Evolutionary conservation across 1,140 invertebrate genomes (phyloP), one percentile per base, ranked within the genome.

Genomic region (Carposina sasakii): DNA sequence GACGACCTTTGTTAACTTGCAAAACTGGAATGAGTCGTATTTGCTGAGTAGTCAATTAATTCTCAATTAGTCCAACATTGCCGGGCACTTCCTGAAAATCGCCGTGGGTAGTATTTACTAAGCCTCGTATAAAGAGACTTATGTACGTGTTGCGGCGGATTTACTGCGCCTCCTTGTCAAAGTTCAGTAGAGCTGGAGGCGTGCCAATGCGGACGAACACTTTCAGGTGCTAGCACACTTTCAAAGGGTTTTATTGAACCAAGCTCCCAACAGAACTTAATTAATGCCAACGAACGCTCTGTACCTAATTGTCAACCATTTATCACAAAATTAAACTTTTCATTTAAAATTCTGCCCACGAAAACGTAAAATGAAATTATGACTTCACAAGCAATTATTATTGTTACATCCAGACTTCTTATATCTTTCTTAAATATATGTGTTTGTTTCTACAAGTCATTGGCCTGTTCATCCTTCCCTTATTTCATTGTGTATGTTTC

Each of bases 121-220:
- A n/a, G n/a, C n/a, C n/a, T n/a, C n/a, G n/a, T n/a, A n/a, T n/a
- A n/a, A n/a, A n/a, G n/a, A n/a, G n/a, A n/a, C n/a, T n/a, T n/a
- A n/a, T n/a, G n/a, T n/a, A n/a, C n/a, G n/a, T n/a, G n/a, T n/a
- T n/a, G n/a, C n/a, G n/a, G n/a, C n/a, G 56, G 67, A 71, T 73
- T 67, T 70, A 62, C 58, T 49, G 67, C 52, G 50, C 41, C 48
- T 39, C 57, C 57, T 72, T 78, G 76, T 82, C 75, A 82, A 78
- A 82, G 78, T 82, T 79, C 78, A 82, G 71, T 82, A 54, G 78
- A 69, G 65, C 78, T 82, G 76, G 76, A 78, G 60, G 17, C 30
- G 33, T 57, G 76, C 78, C 78, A 82, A 78, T 40, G 56, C 63
- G 64, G 61, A 62, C 56, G 52, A 53, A 50, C 59, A 76, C 72